These are phyloP conservation scores for Uropetala carovei DNA, from an alignment of 2,888 invertebrate genomes.

Conservation along the genomic window DNA sequence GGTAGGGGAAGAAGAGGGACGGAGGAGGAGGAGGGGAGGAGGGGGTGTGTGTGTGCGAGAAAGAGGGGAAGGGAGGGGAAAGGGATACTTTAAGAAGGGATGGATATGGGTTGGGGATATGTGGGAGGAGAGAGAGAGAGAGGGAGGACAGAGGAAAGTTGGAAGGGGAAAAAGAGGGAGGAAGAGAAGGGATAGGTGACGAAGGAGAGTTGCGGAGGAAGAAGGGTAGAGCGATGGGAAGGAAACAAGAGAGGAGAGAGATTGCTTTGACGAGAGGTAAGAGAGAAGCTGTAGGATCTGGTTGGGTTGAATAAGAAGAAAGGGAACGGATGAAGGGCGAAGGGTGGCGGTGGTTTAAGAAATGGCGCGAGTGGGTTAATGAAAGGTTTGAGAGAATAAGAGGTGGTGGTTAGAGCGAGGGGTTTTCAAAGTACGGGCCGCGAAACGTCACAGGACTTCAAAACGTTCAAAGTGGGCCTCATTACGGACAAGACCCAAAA, in stretches of 20 bases:
- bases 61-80: not conserved
- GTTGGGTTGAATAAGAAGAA: not conserved
- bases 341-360: too few species aligned
- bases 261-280: too few species aligned
- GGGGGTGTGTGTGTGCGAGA: not conserved
- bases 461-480: too few species aligned
- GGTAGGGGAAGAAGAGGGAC: not conserved
- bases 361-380: too few species aligned
- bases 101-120: not conserved
- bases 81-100: not conserved
- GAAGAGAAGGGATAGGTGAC: not conserved
- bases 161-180: not conserved
- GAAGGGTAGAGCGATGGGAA: not conserved
- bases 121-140: not conserved
- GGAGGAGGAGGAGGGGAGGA: not conserved
- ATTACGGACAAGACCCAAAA: too few species aligned
- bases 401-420: too few species aligned
- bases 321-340: not conserved
- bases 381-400: too few species aligned
- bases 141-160: not conserved
- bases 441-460: too few species aligned
- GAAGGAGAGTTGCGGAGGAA: not conserved
- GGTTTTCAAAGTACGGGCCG: too few species aligned
- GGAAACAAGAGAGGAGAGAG: not conserved
- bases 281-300: too few species aligned